Evolutionary conservation across 2,113 vertebrate species (phyloP).

Genomic region (Leucoraja erinaceus): DNA sequence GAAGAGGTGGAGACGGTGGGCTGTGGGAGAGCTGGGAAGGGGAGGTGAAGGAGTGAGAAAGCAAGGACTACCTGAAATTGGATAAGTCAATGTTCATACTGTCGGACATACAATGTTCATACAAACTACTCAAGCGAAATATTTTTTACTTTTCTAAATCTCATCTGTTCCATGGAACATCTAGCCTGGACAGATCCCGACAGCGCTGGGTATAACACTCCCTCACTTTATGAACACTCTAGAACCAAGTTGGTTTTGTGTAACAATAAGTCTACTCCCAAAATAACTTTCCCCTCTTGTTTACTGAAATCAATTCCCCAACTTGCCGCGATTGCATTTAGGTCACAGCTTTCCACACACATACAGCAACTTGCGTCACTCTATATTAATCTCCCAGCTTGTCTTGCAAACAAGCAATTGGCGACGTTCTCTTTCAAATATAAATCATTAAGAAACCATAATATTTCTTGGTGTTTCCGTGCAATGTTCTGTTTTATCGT

Average conservation of each 20-base stretch:
- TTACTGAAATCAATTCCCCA: neutral
- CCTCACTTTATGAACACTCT: neutral
- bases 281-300: neutral
- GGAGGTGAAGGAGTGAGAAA: too few relatives aligned
- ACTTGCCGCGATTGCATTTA: neutral
- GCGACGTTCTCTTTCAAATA: neutral
- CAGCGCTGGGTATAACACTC: neutral
- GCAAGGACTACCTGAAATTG: too few relatives aligned
- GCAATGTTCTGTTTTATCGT: too few relatives aligned
- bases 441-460: neutral
- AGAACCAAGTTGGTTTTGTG: neutral
- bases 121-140: too few relatives aligned
- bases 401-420: neutral
- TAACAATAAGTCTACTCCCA: neutral
- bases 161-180: too few relatives aligned
- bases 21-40: too few relatives aligned
- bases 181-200: too few relatives aligned
- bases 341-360: neutral
- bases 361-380: neutral
- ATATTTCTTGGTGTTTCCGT: too few relatives aligned
- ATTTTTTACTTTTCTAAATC: too few relatives aligned
- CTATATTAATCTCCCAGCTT: neutral
- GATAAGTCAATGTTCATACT: too few relatives aligned
- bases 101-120: too few relatives aligned
- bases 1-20: too few relatives aligned